These are phyloP conservation scores for Parotia lawesii DNA, from an alignment of 2,113 vertebrate genomes.

Conservation along the genomic window DNA sequence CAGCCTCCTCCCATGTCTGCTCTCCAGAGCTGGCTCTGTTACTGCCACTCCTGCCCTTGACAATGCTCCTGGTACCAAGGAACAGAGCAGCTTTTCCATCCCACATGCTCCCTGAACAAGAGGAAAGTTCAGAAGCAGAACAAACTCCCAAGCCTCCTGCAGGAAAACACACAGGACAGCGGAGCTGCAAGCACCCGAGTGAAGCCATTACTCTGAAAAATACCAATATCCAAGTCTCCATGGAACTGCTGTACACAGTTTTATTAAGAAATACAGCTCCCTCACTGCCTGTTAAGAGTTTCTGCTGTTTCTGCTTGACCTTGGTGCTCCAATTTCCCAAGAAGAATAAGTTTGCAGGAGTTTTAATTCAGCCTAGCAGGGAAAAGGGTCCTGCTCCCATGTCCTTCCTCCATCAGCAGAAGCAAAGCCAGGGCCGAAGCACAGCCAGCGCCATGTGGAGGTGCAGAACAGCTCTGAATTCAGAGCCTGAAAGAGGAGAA, in stretches of 20 bases:
- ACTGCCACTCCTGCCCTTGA: background rate
- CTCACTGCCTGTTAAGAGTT: background rate
- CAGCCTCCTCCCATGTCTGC: background rate
- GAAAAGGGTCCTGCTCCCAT: background rate
- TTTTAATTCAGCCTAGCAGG: background rate
- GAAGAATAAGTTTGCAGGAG: background rate
- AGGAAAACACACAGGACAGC: accelerated
- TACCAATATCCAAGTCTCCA: background rate
- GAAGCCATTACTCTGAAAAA: background rate
- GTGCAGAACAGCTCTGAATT: background rate
- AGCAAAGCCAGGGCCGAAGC: background rate
- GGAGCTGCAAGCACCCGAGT: accelerated
- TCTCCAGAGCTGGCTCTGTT: background rate
- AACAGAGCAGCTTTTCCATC: background rate
- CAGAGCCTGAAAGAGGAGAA: background rate
- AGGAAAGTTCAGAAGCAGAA: background rate
- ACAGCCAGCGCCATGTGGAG: accelerated
- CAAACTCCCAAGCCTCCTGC: background rate
- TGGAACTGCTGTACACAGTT: background rate
- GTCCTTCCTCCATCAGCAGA: background rate
- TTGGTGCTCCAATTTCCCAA: background rate
- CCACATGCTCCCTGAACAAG: background rate
- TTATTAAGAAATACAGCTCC: background rate
- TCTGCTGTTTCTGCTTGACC: background rate
- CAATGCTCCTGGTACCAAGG: background rate